A percentile compares a stretch with the other conserved stretches of the same genome.
These are phyloP conservation scores for Carabus problematicus DNA, from an alignment of 2,888 invertebrate species.

Conservation along the genomic window DNA sequence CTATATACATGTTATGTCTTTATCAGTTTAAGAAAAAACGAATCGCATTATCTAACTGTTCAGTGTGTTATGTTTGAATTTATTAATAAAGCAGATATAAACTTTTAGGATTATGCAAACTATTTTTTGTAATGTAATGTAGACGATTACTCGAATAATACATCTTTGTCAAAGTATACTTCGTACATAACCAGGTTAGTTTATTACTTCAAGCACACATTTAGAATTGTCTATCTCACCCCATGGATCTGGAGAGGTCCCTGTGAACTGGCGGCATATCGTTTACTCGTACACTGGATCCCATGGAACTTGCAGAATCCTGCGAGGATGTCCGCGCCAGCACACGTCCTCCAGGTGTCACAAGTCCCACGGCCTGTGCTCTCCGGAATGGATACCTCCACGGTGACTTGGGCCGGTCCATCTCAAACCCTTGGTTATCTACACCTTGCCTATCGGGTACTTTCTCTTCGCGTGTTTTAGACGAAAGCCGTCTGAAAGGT, in stretches of 20 bases:
- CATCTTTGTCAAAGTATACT: too few relatives aligned
- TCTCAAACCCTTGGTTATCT: slow-evolving; percentile 75
- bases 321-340: slow-evolving; percentile 64
- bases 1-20: too few relatives aligned
- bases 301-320: slow-evolving; percentile 62
- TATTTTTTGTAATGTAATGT: too few relatives aligned
- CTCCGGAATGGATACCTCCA: slow-evolving; percentile 74
- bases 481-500: slow-evolving; percentile 68
- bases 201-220: neutral
- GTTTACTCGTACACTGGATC: slow-evolving; percentile 65
- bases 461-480: slow-evolving; percentile 69
- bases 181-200: neutral
- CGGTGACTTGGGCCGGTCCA: slow-evolving; percentile 73
- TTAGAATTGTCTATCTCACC: neutral
- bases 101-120: too few relatives aligned
- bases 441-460: slow-evolving; percentile 60
- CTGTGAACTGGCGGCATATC: slow-evolving; percentile 59
- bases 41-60: too few relatives aligned
- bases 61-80: too few relatives aligned
- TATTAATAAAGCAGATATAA: too few relatives aligned
- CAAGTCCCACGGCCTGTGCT: slow-evolving; percentile 49
- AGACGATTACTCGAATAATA: too few relatives aligned
- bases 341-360: slow-evolving; percentile 27
- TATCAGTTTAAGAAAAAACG: too few relatives aligned
- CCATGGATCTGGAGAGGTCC: slow-evolving; percentile 53